Base-by-base conservation (phyloP, 2,888 invertebrate species). In the Trilocha varians region DNA sequence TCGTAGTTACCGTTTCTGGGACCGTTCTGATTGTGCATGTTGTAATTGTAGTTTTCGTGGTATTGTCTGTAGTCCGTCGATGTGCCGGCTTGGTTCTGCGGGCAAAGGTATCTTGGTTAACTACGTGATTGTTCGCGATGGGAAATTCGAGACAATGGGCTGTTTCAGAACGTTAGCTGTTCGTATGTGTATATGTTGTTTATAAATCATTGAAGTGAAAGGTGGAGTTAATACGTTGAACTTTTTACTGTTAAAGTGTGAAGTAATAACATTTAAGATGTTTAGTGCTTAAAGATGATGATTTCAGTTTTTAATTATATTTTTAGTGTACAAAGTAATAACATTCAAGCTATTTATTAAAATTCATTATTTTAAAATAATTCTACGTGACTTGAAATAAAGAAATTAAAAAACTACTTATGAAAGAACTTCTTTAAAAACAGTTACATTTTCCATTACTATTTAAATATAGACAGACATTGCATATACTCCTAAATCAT, bases 11-110 rank as follows among this genome's bases (percentile, higher is more conserved):
- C 87, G 45, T 67, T 78, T 44, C 84, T 71, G 3, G 74, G 73
- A 11, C 72, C 87, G 47, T 63, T 72, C 50, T 75, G 77, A 43
- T 63, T 74, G 43, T 78, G 76, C 59, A 88, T 86, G 25, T 78
- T 75, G 55, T 87, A 83, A 34, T 83, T 77, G 70, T 88, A 88
- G 55, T 80, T 88, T 34, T 88, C 86, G 57, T 88, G 80, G 63
- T 87, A 89, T 48, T 87, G 78, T 47, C 86, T 69, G 56, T 79
- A 82, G 60, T 87, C 85, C n/a, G 71, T 65, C 32, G 86, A 84
- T 35, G 86, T 78, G 40, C 86, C 83, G 35, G 87, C 77, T 64
- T 88, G 82, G 53, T 85, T 85, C 82, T 88, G 87, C 36, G 59
- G 40, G 43, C 37, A 36, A 39, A 16, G 11, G 34, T 8, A 36